Evolutionary conservation across 1,140 invertebrate genomes (phyloP).

Genomic region (Neotoxoptera formosana): DNA sequence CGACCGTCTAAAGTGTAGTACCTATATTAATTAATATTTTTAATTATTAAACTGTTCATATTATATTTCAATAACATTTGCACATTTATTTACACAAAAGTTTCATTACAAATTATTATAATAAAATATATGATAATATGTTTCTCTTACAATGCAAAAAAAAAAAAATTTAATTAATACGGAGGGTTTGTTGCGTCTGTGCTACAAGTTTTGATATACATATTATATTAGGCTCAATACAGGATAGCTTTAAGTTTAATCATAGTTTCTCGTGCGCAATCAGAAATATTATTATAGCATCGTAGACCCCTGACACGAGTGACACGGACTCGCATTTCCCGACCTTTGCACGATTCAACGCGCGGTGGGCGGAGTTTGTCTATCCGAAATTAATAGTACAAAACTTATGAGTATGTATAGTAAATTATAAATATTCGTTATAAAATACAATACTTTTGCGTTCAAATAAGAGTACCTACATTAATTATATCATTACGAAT

Average conservation of each 20-base stretch:
- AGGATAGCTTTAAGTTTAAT: not conserved
- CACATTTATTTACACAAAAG: not conserved
- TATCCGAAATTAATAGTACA: not conserved
- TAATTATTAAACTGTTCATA: not conserved
- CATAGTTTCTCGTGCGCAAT: not conserved
- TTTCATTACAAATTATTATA: not conserved
- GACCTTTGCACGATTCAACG: not conserved
- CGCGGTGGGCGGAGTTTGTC: not conserved
- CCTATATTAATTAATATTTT: not conserved
- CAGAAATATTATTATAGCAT: not conserved
- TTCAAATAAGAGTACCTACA: no score
- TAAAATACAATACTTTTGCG: not conserved
- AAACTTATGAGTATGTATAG: not conserved
- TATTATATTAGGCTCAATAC: not conserved
- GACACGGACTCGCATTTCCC: not conserved
- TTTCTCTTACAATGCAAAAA: not conserved
- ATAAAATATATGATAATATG: no score
- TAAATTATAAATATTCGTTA: not conserved
- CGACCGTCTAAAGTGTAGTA: no score
- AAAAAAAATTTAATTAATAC: not conserved
- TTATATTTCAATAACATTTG: not conserved
- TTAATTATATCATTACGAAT: no score
- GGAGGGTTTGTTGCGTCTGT: not conserved
- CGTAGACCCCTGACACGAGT: not conserved
- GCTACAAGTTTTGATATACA: not conserved